Conservation (phyloP, 2,113 vertebrate genomes). For the Phrynosoma blainvillii region DNA sequence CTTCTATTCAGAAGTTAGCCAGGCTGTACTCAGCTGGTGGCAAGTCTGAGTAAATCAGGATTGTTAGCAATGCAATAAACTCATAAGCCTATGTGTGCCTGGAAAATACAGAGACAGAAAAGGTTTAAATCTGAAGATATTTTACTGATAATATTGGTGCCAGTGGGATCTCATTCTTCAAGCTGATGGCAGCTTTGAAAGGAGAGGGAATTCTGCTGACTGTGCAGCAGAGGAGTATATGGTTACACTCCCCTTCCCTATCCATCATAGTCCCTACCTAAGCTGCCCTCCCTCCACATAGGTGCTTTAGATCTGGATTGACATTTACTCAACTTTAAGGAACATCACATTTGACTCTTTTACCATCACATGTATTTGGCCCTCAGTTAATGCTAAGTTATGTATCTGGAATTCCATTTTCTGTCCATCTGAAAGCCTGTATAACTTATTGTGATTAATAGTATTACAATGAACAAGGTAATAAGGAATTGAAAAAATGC, state of each 20-base stretch:
- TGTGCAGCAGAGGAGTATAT: neutral
- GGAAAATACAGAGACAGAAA: neutral
- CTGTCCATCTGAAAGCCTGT: neutral
- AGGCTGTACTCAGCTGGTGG: no score
- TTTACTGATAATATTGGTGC: constrained; percentile 2
- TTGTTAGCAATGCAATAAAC: no score
- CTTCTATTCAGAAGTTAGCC: no score
- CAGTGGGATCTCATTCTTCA: neutral
- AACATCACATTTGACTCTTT: neutral
- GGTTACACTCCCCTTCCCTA: neutral
- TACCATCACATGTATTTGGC: no score
- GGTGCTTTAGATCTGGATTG: neutral
- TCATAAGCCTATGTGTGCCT: neutral
- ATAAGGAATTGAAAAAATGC: constrained; percentile 38
- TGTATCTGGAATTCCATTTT: constrained; percentile 55
- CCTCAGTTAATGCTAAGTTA: neutral
- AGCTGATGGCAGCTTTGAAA: neutral
- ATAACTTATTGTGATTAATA: constrained; percentile 50
- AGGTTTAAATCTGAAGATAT: constrained; percentile 28
- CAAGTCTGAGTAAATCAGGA: no score
- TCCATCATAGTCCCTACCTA: neutral
- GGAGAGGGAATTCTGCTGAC: neutral
- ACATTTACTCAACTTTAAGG: neutral
- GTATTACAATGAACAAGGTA: constrained; percentile 37
- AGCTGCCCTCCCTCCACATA: no score